phyloP scores from a whole-genome alignment of 2,888 invertebrate genomes.

The Pinctada fucata region DNA sequence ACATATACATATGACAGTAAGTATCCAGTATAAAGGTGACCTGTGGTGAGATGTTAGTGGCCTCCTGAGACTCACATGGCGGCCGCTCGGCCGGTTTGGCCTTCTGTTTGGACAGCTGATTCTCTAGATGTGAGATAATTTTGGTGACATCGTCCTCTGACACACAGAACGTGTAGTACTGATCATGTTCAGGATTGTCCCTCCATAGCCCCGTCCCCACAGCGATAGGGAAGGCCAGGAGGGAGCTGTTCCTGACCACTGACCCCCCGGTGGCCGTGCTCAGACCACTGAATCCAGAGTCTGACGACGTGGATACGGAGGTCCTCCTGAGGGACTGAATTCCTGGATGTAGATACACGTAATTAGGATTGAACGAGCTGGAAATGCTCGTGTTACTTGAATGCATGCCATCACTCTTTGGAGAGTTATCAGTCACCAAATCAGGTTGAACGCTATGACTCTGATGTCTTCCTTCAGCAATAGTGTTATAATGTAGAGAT shows the following conservation, averaged over 20 bases:
- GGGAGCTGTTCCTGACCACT: slow-evolving; percentile 12
- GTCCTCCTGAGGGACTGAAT: slow-evolving; percentile 4
- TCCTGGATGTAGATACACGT: slow-evolving; percentile 15
- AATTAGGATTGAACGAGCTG: slow-evolving; percentile 9
- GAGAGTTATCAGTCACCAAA: not conserved
- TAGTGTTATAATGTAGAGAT: slow-evolving; percentile 20
- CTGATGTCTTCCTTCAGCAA: slow-evolving; percentile 8
- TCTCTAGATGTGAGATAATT: slow-evolving; percentile 69
- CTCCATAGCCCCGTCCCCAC: slow-evolving; percentile 63
- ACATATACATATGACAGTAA: slow-evolving; percentile 71
- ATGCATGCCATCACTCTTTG: not conserved
- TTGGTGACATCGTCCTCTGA: slow-evolving; percentile 69
- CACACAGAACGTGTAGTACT: slow-evolving; percentile 69
- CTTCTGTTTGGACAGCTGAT: slow-evolving; percentile 59
- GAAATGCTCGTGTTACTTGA: slow-evolving; percentile 16
- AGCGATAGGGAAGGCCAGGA: slow-evolving; percentile 20
- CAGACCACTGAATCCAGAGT: slow-evolving; percentile 24
- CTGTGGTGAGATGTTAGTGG: slow-evolving; percentile 60
- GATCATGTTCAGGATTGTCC: slow-evolving; percentile 69
- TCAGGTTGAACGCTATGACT: slow-evolving; percentile 6
- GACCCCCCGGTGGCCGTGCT: slow-evolving; percentile 18
- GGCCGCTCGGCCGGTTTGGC: slow-evolving; percentile 45
- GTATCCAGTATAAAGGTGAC: slow-evolving; percentile 70
- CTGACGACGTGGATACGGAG: slow-evolving; percentile 19
- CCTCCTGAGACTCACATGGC: slow-evolving; percentile 51